Evolutionary conservation across 2,888 invertebrate species (phyloP), one percentile per base, ranked within the genome.

Genomic region (Rhabditoides inermis): DNA sequence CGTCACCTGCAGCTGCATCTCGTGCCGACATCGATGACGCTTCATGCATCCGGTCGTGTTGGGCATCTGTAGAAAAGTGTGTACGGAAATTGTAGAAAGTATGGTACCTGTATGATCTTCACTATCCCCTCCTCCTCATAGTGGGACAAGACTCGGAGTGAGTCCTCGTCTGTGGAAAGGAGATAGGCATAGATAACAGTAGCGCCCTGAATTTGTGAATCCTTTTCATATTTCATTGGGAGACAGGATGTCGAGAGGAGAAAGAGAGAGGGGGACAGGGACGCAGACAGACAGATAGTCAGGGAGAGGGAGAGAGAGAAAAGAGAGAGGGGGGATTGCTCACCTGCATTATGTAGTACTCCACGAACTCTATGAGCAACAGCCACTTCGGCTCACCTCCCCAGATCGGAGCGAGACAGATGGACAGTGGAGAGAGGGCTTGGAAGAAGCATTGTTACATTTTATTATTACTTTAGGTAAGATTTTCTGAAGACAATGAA

Each of bases 21-120:
- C 63, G 48, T 63, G 63, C 12, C 63, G 53, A 50, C 63, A 63
- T 41, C 63, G 51, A 46, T 63, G 63, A 10, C 60, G 47, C 36
- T 52, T 54, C 40, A 57, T 12, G 26, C 63, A 63, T 42, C 53
- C 55, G 10, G 63, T 57, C 10, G 28, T 25, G n/a, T 60, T 58
- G 12, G 49, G 49, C 10, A 61, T 51, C n/a, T 18, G n/a, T n/a
- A n/a, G n/a, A n/a, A n/a, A n/a, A n/a, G n/a, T n/a, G n/a, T n/a
- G n/a, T n/a, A n/a, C n/a, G n/a, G n/a, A n/a, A n/a, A n/a, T n/a
- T n/a, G n/a, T n/a, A n/a, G n/a, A n/a, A n/a, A n/a, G n/a, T n/a
- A n/a, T n/a, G n/a, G n/a, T n/a, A n/a, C n/a, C n/a, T n/a, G 5
- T 7, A 59, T 51, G 0, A 59, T 32, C 47, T 55, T 46, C 6